These are phyloP conservation scores for Macroramphosus scolopax DNA, from an alignment of 2,797 vertebrate species.

Conservation along the genomic window DNA sequence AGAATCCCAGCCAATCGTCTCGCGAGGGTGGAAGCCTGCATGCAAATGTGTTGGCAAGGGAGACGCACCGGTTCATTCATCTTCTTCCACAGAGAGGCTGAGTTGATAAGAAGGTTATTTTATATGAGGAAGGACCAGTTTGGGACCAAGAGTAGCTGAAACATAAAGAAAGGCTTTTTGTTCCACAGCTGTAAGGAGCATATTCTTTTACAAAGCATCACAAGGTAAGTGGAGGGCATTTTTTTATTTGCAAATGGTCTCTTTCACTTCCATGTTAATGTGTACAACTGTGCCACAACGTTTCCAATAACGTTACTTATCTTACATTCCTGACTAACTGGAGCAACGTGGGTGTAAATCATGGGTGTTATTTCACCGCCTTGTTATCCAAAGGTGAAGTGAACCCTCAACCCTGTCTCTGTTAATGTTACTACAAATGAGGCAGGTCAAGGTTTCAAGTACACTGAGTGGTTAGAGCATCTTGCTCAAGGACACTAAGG, in stretches of 20 bases:
- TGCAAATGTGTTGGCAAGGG: slow-evolving; percentile 77
- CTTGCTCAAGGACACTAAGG: slow-evolving; percentile 53
- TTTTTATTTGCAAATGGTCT: background rate
- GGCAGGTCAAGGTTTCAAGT: slow-evolving; percentile 3
- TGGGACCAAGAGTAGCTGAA: slow-evolving; percentile 26
- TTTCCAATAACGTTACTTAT: slow-evolving; percentile 1
- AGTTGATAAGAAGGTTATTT: slow-evolving; percentile 47
- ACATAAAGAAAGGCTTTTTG: slow-evolving; percentile 16
- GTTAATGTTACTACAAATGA: background rate
- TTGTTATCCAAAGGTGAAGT: background rate
- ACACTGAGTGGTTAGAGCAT: slow-evolving; percentile 3
- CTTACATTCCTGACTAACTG: slow-evolving; percentile 3
- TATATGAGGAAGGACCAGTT: slow-evolving; percentile 46
- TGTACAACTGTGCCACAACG: slow-evolving; percentile 9
- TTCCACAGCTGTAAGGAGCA: slow-evolving; percentile 23
- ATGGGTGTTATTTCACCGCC: slow-evolving; percentile 2
- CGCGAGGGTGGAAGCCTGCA: slow-evolving; percentile 49
- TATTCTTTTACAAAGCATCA: slow-evolving; percentile 31
- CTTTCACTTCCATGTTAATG: slow-evolving; percentile 13
- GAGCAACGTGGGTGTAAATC: slow-evolving; percentile 17
- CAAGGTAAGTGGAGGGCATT: slow-evolving; percentile 54
- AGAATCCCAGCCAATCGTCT: slow-evolving; percentile 35
- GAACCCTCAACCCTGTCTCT: slow-evolving; percentile 10
- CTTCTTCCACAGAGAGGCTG: slow-evolving; percentile 54
- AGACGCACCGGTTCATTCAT: slow-evolving; percentile 80